Evolutionary conservation across 1,140 invertebrate genomes (phyloP), one percentile per base, ranked within the genome.

Genomic region (Diploscapter pachys): DNA sequence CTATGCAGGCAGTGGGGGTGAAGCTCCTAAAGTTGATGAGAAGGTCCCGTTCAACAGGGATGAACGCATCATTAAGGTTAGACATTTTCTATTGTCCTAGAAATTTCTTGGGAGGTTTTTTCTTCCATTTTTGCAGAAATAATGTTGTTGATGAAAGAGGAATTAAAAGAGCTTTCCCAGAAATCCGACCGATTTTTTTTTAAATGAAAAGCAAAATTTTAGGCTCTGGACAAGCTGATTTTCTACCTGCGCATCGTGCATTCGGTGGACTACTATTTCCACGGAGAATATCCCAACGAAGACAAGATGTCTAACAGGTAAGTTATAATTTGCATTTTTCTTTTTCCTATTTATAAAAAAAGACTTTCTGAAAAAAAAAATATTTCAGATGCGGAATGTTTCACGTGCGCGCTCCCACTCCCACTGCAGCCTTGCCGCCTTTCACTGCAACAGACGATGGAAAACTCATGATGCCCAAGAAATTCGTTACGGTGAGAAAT

Each of bases 181-280:
- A 59, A 13, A 59, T 13, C 57, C 13, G 57, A 13, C 13, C 9
- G 13, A 59, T 59, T 59, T 9, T 59, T 59, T 9, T 59, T 59
- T 59, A n/a, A 59, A 59, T 9, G 57, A 59, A 31, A 31, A 31
- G 31, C 31, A 31, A 31, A 31, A 31, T 64, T 9, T 13, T 48
- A 50, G 31, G 64, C 75, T 48, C 85, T 93, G 63, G 93, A 93
- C 84, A 88, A 91, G 55, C 89, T 99, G 59, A 90, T 99, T 54
- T 86, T 98, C 6, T 99, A 99, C 86, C 87, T 99, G 76, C 90
- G 97, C 55, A 90, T 99, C 63, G 97, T 99, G 0, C 95, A 99
- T 87, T 98, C 95, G 0, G 92, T 99, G 63, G 97, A 99, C 87
- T 99, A 96, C 85, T 99, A 99, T 86, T 97, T 96, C 87, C 93